Conservation (phyloP, 2,888 invertebrate species). For the Brachyptera risi region DNA sequence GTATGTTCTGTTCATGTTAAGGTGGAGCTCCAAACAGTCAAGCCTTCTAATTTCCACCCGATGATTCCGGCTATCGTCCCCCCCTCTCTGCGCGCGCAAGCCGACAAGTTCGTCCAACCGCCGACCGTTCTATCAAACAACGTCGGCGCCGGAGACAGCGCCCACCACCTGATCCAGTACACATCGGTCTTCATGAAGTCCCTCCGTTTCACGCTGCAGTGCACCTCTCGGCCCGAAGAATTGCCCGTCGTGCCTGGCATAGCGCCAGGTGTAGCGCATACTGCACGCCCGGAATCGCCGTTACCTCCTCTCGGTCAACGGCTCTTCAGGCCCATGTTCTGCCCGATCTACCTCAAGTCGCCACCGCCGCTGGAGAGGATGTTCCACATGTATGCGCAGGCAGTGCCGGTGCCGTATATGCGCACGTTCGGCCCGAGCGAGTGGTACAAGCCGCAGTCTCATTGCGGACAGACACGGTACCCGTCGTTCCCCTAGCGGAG, state of each 20-base stretch:
- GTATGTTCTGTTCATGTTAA: too few relatives aligned
- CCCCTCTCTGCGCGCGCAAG: too few relatives aligned
- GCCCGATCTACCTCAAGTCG: not conserved
- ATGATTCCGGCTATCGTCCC: too few relatives aligned
- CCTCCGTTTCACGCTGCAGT: not conserved
- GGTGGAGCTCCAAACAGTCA: too few relatives aligned
- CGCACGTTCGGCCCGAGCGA: not conserved
- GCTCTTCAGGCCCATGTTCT: not conserved
- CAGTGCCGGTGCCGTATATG: not conserved
- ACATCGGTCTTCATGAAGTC: not conserved
- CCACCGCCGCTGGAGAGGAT: not conserved
- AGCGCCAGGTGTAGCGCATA: not conserved
- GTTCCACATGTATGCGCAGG: not conserved
- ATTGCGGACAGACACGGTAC: too few relatives aligned
- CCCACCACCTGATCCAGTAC: slow-evolving; percentile 32
- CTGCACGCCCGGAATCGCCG: too few relatives aligned
- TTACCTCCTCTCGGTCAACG: too few relatives aligned
- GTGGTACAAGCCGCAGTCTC: too few relatives aligned
- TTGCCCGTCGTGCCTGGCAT: not conserved
- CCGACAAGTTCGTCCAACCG: too few relatives aligned
- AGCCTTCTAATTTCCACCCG: too few relatives aligned
- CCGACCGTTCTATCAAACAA: slow-evolving; percentile 40
- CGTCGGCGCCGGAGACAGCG: slow-evolving; percentile 74
- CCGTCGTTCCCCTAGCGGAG: too few relatives aligned
- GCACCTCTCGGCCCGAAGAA: not conserved